Percentiles rank a stretch among this genome's conserved stretches.
Evolutionary conservation across 2,888 invertebrate species (phyloP).

Genomic region (Agrilus cyanescens): DNA sequence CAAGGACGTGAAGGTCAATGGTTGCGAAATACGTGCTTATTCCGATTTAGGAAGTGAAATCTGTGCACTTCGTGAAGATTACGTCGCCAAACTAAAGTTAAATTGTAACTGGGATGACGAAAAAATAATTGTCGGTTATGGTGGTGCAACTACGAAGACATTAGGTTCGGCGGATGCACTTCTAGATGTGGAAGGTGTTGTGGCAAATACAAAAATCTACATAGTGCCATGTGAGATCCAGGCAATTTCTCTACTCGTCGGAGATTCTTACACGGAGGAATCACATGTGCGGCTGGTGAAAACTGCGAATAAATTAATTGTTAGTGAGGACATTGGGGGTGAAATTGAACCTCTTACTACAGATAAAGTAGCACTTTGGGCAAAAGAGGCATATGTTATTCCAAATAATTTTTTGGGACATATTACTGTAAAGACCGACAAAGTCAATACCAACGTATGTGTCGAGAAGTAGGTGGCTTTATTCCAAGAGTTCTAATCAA

Average conservation of each 20-base stretch:
- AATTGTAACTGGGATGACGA: neutral
- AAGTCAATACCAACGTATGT: too few relatives aligned
- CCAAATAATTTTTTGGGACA: slow-evolving; percentile 5
- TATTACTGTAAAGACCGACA: neutral
- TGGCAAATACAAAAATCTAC: slow-evolving; percentile 1
- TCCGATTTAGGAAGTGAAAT: slow-evolving; percentile 4
- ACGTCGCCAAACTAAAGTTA: neutral
- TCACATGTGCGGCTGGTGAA: slow-evolving; percentile 1
- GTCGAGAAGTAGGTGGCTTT: neutral
- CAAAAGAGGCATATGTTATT: too few relatives aligned
- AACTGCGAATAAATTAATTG: neutral
- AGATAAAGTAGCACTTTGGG: too few relatives aligned
- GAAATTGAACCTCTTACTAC: neutral
- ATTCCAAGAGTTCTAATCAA: neutral
- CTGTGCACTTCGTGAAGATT: slow-evolving; percentile 3
- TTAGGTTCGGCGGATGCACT: neutral
- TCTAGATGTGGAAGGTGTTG: slow-evolving; percentile 4
- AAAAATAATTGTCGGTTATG: slow-evolving; percentile 2
- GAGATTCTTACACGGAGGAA: slow-evolving; percentile 6
- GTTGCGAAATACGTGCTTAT: neutral
- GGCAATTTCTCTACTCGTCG: slow-evolving; percentile 3
- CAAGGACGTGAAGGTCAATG: slow-evolving; percentile 1
- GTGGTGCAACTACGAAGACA: neutral
- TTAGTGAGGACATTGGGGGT: neutral
- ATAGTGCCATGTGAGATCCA: slow-evolving; percentile 3